Evolutionary conservation across 2,888 invertebrate genomes (phyloP).

Genomic region (Hirtodrosophila confusa): DNA sequence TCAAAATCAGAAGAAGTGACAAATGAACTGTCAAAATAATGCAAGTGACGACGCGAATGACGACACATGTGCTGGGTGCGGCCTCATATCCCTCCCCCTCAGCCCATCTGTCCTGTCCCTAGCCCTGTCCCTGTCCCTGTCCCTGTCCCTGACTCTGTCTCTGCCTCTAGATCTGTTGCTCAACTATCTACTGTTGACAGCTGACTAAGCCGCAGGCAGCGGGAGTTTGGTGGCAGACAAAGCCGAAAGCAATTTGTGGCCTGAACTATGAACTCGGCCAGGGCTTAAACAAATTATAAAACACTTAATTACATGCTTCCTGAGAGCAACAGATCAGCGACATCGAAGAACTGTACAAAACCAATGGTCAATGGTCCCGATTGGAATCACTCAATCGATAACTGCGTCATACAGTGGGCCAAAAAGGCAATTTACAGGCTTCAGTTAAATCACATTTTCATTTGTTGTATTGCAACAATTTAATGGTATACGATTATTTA

Average conservation of each 20-base stretch:
- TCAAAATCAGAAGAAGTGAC: constrained; percentile 71
- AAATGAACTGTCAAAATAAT: constrained; percentile 77
- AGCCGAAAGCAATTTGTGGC: constrained; percentile 56
- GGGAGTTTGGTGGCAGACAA: constrained; percentile 56
- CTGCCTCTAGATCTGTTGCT: constrained; percentile 12
- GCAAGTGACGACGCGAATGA: constrained; percentile 67
- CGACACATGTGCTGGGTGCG: constrained; percentile 70
- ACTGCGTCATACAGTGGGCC: neutral
- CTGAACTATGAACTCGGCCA: constrained; percentile 49
- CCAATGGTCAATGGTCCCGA: constrained; percentile 48
- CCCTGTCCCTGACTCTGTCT: neutral
- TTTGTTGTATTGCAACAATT: no score
- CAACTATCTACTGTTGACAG: constrained; percentile 65
- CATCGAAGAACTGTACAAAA: constrained; percentile 19
- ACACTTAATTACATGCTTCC: constrained; percentile 74
- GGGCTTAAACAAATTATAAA: constrained; percentile 49
- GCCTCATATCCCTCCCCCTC: constrained; percentile 27
- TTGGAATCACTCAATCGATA: constrained; percentile 74
- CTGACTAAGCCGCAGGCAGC: constrained; percentile 65
- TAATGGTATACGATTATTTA: no score
- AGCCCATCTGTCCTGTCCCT: neutral
- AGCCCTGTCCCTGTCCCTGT: neutral
- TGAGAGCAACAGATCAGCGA: constrained; percentile 37
- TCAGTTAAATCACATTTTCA: no score
- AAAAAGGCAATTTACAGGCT: no score